These are phyloP conservation scores for Nephrotoma flavescens DNA, from an alignment of 2,888 invertebrate species.

Conservation along the genomic window DNA sequence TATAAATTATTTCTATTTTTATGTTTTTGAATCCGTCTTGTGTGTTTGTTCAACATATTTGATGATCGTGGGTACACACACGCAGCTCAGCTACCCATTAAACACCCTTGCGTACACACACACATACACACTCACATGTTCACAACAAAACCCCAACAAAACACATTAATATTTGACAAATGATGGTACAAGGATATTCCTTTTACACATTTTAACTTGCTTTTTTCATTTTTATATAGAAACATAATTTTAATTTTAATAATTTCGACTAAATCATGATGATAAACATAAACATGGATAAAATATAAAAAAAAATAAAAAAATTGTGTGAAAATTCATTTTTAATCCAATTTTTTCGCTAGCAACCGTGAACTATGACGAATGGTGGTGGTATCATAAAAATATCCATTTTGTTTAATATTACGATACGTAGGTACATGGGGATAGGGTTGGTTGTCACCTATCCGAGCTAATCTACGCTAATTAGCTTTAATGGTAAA, in stretches of 20 bases:
- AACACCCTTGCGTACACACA: neutral
- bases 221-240: neutral
- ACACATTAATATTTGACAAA: neutral
- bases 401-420: neutral
- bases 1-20: neutral
- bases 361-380: neutral
- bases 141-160: neutral
- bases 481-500: neutral
- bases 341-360: neutral
- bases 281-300: neutral
- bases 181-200: neutral
- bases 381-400: neutral
- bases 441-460: neutral
- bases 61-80: neutral
- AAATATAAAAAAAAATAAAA: neutral
- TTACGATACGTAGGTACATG: neutral
- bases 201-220: neutral
- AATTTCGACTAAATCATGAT: neutral
- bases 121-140: neutral
- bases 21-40: neutral
- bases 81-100: neutral
- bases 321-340: neutral
- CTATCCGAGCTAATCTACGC: neutral
- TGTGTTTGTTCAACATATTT: neutral
- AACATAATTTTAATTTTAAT: neutral